phyloP scores from a whole-genome alignment of 2,113 vertebrate genomes.

The Calyptomena viridis region DNA sequence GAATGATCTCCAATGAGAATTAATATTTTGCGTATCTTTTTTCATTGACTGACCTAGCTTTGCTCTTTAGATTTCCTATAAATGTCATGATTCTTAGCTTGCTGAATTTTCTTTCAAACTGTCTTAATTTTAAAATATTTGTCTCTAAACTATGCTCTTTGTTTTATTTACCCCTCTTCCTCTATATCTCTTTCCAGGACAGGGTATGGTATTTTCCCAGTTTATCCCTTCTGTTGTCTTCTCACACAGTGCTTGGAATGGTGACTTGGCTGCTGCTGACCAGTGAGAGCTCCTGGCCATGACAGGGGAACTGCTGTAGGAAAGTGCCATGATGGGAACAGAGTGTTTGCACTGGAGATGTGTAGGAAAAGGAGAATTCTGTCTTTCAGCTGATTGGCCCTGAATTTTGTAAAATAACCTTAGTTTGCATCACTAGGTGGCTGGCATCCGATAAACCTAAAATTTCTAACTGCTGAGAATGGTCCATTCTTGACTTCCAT shows the following conservation, averaged over 20 bases:
- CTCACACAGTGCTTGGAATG: neutral
- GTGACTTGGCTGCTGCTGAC: neutral
- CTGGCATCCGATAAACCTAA: neutral
- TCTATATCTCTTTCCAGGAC: neutral
- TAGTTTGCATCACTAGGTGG: neutral
- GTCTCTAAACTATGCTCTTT: neutral
- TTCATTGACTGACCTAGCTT: neutral
- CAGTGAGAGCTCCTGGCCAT: neutral
- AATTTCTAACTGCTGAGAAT: neutral
- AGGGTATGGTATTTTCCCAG: neutral
- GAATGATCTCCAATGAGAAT: neutral
- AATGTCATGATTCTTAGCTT: neutral
- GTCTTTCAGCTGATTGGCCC: neutral
- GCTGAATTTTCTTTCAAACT: neutral
- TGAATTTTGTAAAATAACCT: neutral
- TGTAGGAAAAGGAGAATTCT: neutral
- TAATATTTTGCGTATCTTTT: neutral
- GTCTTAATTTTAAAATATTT: neutral
- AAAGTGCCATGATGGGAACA: accelerated
- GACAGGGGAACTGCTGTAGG: neutral
- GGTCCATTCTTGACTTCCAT: accelerated
- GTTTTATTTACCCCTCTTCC: neutral
- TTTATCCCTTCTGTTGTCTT: neutral
- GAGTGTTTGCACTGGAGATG: neutral
- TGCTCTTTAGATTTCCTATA: neutral